Percentiles rank a stretch among this genome's conserved stretches.
Evolutionary conservation across 1,140 invertebrate genomes (phyloP).

Genomic region (Globodera rostochiensis): DNA sequence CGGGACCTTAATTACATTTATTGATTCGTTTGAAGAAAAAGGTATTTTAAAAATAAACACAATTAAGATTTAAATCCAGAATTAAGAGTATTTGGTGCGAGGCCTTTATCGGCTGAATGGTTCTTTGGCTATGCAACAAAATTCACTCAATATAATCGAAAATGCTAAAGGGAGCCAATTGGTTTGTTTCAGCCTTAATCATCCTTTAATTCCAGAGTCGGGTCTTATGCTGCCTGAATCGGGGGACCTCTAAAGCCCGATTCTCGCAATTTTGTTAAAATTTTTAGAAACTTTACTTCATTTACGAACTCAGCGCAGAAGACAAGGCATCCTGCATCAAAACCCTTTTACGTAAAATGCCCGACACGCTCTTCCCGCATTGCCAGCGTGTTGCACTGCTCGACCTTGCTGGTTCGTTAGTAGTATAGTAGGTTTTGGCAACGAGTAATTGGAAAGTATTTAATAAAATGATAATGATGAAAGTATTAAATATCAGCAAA

Average conservation of each 20-base stretch:
- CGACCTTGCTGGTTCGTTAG: conserved; percentile 18
- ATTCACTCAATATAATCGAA: conserved; percentile 23
- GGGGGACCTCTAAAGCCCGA: no score
- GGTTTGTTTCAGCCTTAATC: conserved; percentile 9
- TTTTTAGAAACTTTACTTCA: conserved; percentile 24
- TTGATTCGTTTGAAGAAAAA: conserved; percentile 26
- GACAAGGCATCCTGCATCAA: conserved; percentile 26
- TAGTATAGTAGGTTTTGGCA: no score
- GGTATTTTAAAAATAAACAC: not conserved
- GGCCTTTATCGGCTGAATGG: conserved; percentile 26
- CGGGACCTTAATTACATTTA: conserved; percentile 7
- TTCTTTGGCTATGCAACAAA: conserved; percentile 24
- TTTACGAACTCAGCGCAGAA: conserved; percentile 17
- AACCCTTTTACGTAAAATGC: conserved; percentile 28
- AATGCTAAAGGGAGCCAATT: conserved; percentile 21
- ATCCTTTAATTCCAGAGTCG: not conserved
- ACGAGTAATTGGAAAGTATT: not conserved
- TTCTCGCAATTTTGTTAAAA: no score
- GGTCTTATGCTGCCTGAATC: not conserved
- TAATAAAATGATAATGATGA: no score
- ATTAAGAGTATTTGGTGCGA: conserved; percentile 13
- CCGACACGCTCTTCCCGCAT: conserved; percentile 29
- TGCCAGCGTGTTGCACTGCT: conserved; percentile 27
- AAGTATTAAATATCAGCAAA: not conserved
- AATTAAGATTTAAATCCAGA: not conserved